These are phyloP conservation scores for Ranitomeya imitator DNA, from an alignment of 2,113 vertebrate genomes.

Conservation along the genomic window DNA sequence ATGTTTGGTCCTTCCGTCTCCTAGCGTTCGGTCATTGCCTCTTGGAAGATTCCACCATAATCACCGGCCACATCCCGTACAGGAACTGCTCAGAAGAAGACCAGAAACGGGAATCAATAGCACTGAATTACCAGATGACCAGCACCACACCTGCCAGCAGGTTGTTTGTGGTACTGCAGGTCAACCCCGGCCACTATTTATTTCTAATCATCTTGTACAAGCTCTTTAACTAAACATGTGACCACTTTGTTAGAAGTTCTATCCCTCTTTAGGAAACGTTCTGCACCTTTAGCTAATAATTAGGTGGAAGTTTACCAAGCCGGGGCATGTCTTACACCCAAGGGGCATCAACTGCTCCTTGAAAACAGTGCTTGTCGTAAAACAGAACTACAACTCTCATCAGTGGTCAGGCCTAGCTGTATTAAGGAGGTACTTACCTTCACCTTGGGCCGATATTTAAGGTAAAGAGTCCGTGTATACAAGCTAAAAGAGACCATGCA, in stretches of 20 bases:
- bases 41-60: constrained; percentile 86
- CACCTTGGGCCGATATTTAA: constrained; percentile 92
- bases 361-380: neutral
- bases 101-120: neutral
- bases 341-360: no score
- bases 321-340: no score
- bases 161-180: no score
- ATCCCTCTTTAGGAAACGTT: no score
- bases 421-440: constrained; percentile 75
- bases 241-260: no score
- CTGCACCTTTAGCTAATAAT: no score
- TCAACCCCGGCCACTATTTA: no score
- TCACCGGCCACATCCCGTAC: constrained; percentile 89
- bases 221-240: no score
- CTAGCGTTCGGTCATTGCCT: constrained; percentile 74
- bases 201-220: no score
- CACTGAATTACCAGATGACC: neutral
- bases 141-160: no score
- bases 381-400: neutral
- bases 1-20: constrained; percentile 55
- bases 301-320: no score
- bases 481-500: constrained; percentile 73
- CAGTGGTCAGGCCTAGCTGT: neutral
- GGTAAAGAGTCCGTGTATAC: constrained; percentile 92
- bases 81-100: constrained; percentile 79